Conservation (phyloP, 1,140 invertebrate genomes). For the Caerostris darwini region DNA sequence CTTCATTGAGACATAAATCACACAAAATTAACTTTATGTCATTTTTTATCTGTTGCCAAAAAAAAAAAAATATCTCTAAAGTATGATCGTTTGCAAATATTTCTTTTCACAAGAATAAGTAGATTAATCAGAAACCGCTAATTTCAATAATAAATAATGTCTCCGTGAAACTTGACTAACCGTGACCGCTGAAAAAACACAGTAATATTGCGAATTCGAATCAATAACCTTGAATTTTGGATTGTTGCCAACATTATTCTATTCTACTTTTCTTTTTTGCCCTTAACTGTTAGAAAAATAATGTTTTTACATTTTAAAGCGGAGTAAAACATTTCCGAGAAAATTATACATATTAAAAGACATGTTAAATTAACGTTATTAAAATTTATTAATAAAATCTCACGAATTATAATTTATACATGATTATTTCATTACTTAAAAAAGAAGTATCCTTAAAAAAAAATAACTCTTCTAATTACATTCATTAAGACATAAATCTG, state of each 20-base stretch:
- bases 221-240: not conserved
- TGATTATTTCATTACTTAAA: too few species aligned
- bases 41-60: not conserved
- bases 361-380: too few species aligned
- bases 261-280: not conserved
- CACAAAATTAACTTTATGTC: not conserved
- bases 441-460: too few species aligned
- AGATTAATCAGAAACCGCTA: not conserved
- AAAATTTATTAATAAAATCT: too few species aligned
- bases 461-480: too few species aligned
- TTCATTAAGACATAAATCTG: too few species aligned
- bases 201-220: not conserved
- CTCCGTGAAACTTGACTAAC: not conserved
- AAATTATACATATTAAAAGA: too few species aligned
- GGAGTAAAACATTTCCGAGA: too few species aligned
- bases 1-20: too few species aligned
- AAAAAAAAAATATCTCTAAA: not conserved
- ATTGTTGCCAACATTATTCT: not conserved
- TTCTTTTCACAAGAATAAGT: not conserved
- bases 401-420: too few species aligned
- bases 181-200: not conserved
- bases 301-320: too few species aligned
- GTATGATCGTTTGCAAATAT: not conserved
- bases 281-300: too few species aligned
- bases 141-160: slow-evolving; percentile 12